These are phyloP conservation scores for Ammodramus savannarum DNA, from an alignment of 2,113 vertebrate species.

Conservation along the genomic window DNA sequence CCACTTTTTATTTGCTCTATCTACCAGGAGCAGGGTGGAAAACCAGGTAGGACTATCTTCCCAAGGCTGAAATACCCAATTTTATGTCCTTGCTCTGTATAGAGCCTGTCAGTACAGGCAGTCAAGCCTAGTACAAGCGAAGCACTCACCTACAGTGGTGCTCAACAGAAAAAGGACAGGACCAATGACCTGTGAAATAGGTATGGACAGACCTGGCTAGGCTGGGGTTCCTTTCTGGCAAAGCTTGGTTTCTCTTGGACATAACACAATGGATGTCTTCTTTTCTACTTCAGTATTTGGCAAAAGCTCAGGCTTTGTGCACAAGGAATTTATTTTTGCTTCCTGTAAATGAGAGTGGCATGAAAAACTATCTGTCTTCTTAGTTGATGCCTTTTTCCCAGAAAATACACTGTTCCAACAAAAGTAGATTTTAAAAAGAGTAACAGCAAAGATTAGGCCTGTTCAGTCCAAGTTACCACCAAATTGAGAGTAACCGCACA, in stretches of 20 bases:
- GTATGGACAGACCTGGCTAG: not conserved
- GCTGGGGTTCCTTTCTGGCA: not conserved
- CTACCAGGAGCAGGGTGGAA: not conserved
- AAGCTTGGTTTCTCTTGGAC: not conserved
- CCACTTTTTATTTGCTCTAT: not conserved
- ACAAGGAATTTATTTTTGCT: not conserved
- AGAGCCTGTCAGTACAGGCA: not conserved
- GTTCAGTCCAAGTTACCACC: not conserved
- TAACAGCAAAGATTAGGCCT: not conserved
- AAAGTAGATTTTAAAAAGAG: not conserved
- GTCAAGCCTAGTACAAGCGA: not conserved
- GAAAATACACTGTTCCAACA: not conserved
- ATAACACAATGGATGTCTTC: not conserved
- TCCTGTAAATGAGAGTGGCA: not conserved
- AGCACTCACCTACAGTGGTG: not conserved
- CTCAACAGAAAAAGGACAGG: not conserved
- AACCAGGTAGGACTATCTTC: not conserved
- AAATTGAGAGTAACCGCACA: not conserved
- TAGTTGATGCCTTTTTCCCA: not conserved
- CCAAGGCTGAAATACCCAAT: not conserved
- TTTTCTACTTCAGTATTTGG: not conserved
- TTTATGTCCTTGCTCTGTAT: not conserved
- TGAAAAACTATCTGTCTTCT: not conserved
- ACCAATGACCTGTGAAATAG: conserved; percentile 32
- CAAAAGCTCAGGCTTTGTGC: not conserved